phyloP scores from a whole-genome alignment of 2,113 vertebrate species.

The Gymnocephalus cernua region DNA sequence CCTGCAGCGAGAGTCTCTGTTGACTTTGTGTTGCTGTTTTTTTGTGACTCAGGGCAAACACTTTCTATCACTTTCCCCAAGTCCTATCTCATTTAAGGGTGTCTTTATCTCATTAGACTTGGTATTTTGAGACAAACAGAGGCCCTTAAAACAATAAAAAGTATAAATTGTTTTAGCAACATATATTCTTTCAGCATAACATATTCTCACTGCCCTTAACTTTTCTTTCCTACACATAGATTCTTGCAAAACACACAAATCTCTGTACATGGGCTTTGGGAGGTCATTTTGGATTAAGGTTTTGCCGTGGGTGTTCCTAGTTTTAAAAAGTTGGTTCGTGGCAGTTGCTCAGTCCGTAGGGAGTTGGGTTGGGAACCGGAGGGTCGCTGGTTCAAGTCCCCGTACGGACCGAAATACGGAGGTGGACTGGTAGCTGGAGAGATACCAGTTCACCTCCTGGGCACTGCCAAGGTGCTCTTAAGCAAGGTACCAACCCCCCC shows the following conservation, averaged over 20 bases:
- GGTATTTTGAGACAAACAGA: neutral
- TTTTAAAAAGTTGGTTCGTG: neutral
- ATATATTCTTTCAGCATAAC: neutral
- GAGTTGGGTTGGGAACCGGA: no score
- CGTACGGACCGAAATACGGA: no score
- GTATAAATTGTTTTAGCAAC: neutral
- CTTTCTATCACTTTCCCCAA: neutral
- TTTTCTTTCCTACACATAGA: neutral
- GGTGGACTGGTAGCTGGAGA: no score
- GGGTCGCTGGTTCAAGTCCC: no score
- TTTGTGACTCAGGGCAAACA: constrained; percentile 15
- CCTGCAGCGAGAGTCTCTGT: constrained; percentile 24
- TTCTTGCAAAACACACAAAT: neutral
- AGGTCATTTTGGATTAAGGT: neutral
- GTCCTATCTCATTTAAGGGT: neutral
- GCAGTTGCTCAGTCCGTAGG: no score
- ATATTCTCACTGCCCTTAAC: neutral
- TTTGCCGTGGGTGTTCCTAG: neutral
- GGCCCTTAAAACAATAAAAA: neutral
- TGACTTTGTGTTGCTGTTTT: constrained; percentile 43
- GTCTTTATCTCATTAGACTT: neutral
- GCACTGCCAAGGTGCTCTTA: no score
- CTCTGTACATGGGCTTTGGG: neutral
- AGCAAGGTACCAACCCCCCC: no score
- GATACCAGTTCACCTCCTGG: no score